These are phyloP conservation scores for Pyrochroa serraticornis DNA, from an alignment of 2,888 invertebrate species.

Conservation along the genomic window DNA sequence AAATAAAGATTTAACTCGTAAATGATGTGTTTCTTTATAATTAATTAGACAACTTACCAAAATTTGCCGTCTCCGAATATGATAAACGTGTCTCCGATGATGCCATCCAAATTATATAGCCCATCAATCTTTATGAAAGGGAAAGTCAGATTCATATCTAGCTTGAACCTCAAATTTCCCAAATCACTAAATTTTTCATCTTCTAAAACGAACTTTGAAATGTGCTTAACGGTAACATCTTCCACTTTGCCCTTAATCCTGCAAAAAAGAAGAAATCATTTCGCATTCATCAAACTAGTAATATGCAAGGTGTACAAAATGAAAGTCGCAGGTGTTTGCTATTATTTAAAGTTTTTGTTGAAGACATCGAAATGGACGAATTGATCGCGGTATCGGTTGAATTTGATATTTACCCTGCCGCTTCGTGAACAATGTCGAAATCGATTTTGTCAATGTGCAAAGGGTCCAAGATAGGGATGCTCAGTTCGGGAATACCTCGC, in stretches of 20 bases:
- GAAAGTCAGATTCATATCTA: constrained; percentile 54
- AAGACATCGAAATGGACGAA: too few relatives aligned
- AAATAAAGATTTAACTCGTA: too few relatives aligned
- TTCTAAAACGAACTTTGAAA: constrained; percentile 54
- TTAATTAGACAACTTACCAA: constrained; percentile 44
- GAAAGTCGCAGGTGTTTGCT: too few relatives aligned
- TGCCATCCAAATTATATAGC: constrained; percentile 52
- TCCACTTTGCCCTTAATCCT: constrained; percentile 53
- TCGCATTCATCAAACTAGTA: neutral
- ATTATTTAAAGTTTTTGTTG: too few relatives aligned
- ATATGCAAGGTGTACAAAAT: too few relatives aligned
- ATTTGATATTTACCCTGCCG: constrained; percentile 46
- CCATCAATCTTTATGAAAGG: constrained; percentile 53
- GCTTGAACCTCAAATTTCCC: constrained; percentile 45
- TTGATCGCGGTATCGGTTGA: neutral
- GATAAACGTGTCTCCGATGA: constrained; percentile 50
- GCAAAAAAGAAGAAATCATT: neutral
- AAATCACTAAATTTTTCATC: constrained; percentile 50
- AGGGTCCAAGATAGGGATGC: constrained; percentile 56
- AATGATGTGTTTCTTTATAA: neutral
- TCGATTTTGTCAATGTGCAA: constrained; percentile 55
- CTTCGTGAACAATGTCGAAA: constrained; percentile 53
- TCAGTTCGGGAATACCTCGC: constrained; percentile 55
- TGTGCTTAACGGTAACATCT: constrained; percentile 51
- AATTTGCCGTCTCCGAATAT: constrained; percentile 56